Conservation (phyloP, 1,140 invertebrate genomes). For the Drosophila burlai region DNA sequence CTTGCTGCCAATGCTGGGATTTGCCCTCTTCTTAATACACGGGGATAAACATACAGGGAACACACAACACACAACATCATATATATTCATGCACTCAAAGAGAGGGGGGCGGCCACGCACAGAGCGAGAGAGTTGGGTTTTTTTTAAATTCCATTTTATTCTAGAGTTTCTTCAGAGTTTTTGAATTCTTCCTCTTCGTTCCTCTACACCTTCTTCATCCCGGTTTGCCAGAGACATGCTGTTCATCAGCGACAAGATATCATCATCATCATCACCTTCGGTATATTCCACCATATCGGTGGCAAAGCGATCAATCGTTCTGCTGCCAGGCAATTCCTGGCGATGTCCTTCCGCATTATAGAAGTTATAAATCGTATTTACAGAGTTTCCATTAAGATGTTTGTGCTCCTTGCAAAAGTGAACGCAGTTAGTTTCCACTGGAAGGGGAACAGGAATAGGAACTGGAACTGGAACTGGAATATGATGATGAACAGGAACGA, state of each 20-base stretch:
- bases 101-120: conserved; percentile 7
- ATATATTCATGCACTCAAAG: conserved; percentile 3
- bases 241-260: not conserved
- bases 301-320: not conserved
- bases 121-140: conserved; percentile 33
- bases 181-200: not conserved
- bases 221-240: not conserved
- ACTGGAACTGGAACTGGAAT: not conserved
- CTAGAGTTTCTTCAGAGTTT: not conserved
- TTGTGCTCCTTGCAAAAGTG: not conserved
- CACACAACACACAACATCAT: not conserved
- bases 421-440: not conserved
- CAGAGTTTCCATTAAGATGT: not conserved
- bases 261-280: not conserved
- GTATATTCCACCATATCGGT: not conserved
- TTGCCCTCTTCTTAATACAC: conserved; percentile 32
- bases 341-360: not conserved
- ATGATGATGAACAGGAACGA: not conserved
- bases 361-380: not conserved
- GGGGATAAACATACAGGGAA: conserved; percentile 13
- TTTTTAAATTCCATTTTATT: not conserved
- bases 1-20: conserved; percentile 49
- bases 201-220: not conserved
- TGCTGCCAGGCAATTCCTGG: not conserved
- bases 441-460: too few relatives aligned